Base-by-base conservation (phyloP, 2,888 invertebrate genomes). In the Stomorhina lunata region DNA sequence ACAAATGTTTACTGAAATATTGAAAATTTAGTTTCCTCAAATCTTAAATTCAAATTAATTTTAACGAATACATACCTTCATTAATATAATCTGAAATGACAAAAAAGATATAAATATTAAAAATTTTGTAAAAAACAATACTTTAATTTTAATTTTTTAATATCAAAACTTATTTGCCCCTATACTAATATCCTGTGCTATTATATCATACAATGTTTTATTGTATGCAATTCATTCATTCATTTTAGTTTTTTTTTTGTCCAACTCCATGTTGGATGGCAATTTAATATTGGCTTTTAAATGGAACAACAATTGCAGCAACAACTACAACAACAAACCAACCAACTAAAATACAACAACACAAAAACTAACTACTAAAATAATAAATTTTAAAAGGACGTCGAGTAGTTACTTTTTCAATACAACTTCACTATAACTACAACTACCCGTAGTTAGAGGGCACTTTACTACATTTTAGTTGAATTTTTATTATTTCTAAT, bases 361-460 rank as follows among this genome's bases (percentile, higher is more conserved):
- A 71, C 76, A 80, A 61, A 53, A 65, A 72, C 66, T 61, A 81
- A 66, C 48, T 66, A 61, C 20, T 61, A 77, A 81, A 68, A 77
- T 77, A 81, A 72, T 81, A 72, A 81, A 77, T 77, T 55, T 9
- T 68, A 17, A 75, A 68, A 77, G 29, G 20, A 22, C 25, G n/a
- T n/a, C n/a, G 22, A 53, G 10, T 55, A 45, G 71, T 61, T 50
- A n/a, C n/a, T n/a, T n/a, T n/a, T n/a, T n/a, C n/a, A n/a, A n/a
- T n/a, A n/a, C n/a, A n/a, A n/a, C n/a, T n/a, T n/a, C n/a, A n/a
- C n/a, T n/a, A n/a, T n/a, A n/a, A n/a, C n/a, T n/a, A n/a, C n/a
- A n/a, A n/a, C n/a, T n/a, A n/a, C n/a, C n/a, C n/a, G n/a, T n/a
- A n/a, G n/a, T n/a, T n/a, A n/a, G 59, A 59, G 48, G 50, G 40